Evolutionary conservation across 2,797 vertebrate species (phyloP), one percentile per base, ranked within the genome.

Genomic region (Zalophus californianus): DNA sequence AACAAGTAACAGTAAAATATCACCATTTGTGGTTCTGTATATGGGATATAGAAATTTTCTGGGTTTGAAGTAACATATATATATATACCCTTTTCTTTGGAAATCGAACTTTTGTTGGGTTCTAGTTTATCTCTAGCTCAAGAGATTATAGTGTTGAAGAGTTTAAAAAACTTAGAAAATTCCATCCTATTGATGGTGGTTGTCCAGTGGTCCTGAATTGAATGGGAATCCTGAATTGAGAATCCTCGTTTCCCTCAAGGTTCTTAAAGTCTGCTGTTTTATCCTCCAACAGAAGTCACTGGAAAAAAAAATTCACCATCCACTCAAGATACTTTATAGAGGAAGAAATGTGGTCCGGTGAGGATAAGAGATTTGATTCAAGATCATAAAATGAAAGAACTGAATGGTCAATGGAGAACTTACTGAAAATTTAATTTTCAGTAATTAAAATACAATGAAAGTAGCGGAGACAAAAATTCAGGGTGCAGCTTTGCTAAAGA

Each of bases 381-480:
- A 56, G 44, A 52, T 84, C 38, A 29, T 87, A 83, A 89, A 94
- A 70, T 60, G 75, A 78, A 72, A 73, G 78, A 41, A 73, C 56
- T 70, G 92, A 56, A 11, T 44, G 50, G 50, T 64, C 70, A 68
- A 16, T 86, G 62, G 27, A 79, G 23, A 78, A 73, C 64, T 90
- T 52, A 52, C 56, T 84, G 80, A 87, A 90, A 86, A 72, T 91
- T 86, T 90, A 86, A 78, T 95, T 85, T 97, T 88, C 35, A 18
- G 12, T 88, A 88, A 77, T 87, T 60, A 90, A 72, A 84, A 95
- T 44, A 80, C 72, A 75, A 15, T 84, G 52, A 48, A 86, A 94
- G 70, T 38, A 78, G 50, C 27, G 41, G 44, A 86, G 78, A 77
- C 60, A 88, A 85, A 93, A 77, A 44, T 11, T 72, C 44, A 86